Conservation (phyloP, 2,113 vertebrate genomes). For the Cettia cetti region DNA sequence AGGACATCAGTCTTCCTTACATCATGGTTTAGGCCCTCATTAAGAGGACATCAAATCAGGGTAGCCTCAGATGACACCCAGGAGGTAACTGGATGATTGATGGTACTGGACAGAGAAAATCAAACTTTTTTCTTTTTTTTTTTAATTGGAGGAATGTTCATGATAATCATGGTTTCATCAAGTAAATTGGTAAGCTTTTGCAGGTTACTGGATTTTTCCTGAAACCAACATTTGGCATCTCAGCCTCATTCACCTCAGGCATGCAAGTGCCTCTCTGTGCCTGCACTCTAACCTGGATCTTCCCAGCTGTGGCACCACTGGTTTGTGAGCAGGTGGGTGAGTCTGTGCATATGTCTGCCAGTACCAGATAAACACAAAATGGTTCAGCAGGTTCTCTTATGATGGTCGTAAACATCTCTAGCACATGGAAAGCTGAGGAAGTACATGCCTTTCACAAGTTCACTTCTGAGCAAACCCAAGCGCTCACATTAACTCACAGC, state of each 20-base stretch:
- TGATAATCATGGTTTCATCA: background rate
- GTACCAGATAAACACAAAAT: background rate
- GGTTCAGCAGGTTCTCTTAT: background rate
- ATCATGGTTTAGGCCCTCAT: background rate
- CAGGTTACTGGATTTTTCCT: background rate
- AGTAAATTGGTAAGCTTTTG: background rate
- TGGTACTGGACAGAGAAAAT: background rate
- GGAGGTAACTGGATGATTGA: background rate
- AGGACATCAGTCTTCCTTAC: background rate
- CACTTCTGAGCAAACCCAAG: background rate
- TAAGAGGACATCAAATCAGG: background rate
- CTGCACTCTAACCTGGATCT: background rate
- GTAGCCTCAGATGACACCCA: background rate
- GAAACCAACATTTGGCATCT: background rate
- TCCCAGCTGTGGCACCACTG: background rate
- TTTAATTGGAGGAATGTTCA: background rate
- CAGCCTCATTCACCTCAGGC: background rate
- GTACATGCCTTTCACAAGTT: background rate
- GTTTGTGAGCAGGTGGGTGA: background rate
- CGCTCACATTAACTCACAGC: background rate
- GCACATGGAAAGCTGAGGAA: background rate
- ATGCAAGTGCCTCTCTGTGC: background rate
- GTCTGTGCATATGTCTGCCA: background rate
- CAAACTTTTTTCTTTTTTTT: background rate
- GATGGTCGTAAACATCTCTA: background rate